Conservation (phyloP, 2,888 invertebrate genomes). For the Dorcus parallelipipedus region DNA sequence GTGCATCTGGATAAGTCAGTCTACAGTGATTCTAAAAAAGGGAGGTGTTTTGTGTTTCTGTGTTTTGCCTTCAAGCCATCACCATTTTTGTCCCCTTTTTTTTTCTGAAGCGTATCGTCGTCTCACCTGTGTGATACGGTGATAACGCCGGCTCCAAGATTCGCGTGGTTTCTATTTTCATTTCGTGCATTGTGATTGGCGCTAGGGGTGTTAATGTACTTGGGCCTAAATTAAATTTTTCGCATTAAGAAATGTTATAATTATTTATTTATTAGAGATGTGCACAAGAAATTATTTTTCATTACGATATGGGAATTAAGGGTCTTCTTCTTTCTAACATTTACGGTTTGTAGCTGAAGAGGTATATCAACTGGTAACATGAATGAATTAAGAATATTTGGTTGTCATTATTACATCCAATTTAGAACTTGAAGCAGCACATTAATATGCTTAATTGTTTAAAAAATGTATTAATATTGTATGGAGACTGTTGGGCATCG, state of each 20-base stretch:
- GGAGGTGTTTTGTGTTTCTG: not conserved
- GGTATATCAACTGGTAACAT: too few relatives aligned
- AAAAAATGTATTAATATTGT: too few relatives aligned
- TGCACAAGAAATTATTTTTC: too few relatives aligned
- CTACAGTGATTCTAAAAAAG: not conserved
- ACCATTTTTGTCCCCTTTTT: slow-evolving; percentile 2
- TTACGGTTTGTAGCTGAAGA: too few relatives aligned
- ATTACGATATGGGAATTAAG: too few relatives aligned
- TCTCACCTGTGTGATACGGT: slow-evolving; percentile 69
- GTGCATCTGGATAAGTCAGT: not conserved
- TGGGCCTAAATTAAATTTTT: slow-evolving; percentile 48
- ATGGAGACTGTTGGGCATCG: too few relatives aligned
- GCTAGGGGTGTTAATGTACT: slow-evolving; percentile 68
- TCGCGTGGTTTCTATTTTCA: slow-evolving; percentile 62
- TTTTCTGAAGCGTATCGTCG: not conserved
- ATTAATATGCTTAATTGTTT: too few relatives aligned
- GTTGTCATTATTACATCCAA: too few relatives aligned
- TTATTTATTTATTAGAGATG: too few relatives aligned
- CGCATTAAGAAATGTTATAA: not conserved
- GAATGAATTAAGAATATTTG: too few relatives aligned
- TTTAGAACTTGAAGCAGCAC: too few relatives aligned
- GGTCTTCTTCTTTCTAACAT: too few relatives aligned
- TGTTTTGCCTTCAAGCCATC: slow-evolving; percentile 3
- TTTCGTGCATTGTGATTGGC: slow-evolving; percentile 73
- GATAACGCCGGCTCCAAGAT: slow-evolving; percentile 65